A percentile compares a stretch with the other conserved stretches of the same genome.
phyloP scores from a whole-genome alignment of 92 coral and sea anemone species.

The Parazoanthus atlanticus region DNA sequence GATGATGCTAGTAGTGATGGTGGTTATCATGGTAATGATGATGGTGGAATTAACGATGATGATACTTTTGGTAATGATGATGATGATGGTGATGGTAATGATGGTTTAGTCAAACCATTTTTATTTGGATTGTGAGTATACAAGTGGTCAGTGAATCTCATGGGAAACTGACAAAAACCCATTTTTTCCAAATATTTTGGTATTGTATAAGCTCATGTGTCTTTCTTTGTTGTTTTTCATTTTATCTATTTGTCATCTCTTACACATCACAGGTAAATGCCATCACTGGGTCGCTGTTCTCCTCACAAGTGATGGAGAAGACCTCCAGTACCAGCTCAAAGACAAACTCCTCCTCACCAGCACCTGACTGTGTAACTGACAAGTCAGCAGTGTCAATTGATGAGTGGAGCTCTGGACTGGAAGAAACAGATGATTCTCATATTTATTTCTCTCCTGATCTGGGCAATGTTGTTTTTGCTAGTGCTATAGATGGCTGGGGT shows the following conservation, averaged over 20 bases:
- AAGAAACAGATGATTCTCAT: constrained; percentile 89
- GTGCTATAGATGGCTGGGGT: constrained; percentile 99
- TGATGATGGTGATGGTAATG: neutral
- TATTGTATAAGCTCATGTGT: too few relatives aligned
- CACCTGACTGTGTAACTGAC: constrained; percentile 44
- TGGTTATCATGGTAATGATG: neutral
- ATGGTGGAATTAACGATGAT: neutral
- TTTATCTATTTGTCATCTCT: too few relatives aligned
- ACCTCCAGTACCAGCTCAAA: constrained; percentile 58
- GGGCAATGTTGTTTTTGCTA: constrained; percentile 95
- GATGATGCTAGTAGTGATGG: neutral
- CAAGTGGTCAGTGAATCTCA: too few relatives aligned
- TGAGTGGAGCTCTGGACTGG: constrained; percentile 98
- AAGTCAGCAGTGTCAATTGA: constrained; percentile 85
- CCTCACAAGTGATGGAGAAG: constrained; percentile 89
- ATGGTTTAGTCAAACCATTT: too few relatives aligned
- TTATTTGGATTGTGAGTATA: too few relatives aligned
- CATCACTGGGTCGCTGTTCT: constrained; percentile 89
- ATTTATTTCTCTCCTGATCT: constrained; percentile 96
- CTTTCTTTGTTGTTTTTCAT: too few relatives aligned
- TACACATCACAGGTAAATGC: constrained; percentile 78
- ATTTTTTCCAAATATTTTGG: neutral
- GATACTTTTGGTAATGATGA: neutral
- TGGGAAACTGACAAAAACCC: too few relatives aligned
- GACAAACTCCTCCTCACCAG: constrained; percentile 32